Evolutionary conservation across 2,113 vertebrate genomes (phyloP).

Genomic region (zebrafish (Danio rerio)): GRCz12tu NC_133200.1:18548501-18549000

Average conservation of each 20-base stretch:
- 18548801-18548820: slow-evolving; percentile 61
- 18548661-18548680: neutral
- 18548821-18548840: slow-evolving; percentile 68
- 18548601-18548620: slow-evolving; percentile 69
- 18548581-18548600: slow-evolving; percentile 60
- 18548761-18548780: slow-evolving; percentile 63
- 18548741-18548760: slow-evolving; percentile 71
- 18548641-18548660: slow-evolving; percentile 49
- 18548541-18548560: slow-evolving; percentile 71
- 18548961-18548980: too few species aligned
- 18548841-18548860: slow-evolving; percentile 66
- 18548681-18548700: neutral
- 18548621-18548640: slow-evolving; percentile 72
- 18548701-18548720: neutral
- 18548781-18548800: slow-evolving; percentile 62
- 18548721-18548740: slow-evolving; percentile 64
- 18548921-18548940: slow-evolving; percentile 66
- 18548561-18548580: slow-evolving; percentile 72
- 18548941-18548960: slow-evolving; percentile 46
- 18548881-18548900: slow-evolving; percentile 65
- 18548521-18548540: slow-evolving; percentile 71
- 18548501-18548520: slow-evolving; percentile 70
- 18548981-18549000: neutral
- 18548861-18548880: slow-evolving; percentile 73
- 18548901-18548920: slow-evolving; percentile 69